Conservation (phyloP, 2,113 vertebrate species). For the Quiscalus mexicanus region DNA sequence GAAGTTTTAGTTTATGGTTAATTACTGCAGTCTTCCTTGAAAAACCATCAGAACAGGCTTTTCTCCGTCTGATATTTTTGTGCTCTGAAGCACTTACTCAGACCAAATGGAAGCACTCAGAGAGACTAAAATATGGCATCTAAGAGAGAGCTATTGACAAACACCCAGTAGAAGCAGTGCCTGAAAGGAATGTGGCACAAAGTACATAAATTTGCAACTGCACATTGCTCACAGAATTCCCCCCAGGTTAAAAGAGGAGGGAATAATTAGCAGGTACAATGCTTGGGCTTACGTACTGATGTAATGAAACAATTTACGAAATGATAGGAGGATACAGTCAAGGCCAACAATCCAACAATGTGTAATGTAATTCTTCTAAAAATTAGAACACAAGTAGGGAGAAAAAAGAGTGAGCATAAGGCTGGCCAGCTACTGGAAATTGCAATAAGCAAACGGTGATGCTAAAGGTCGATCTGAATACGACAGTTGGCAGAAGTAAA, state of each 20-base stretch:
- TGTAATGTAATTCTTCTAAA: background rate
- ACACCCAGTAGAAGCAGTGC: background rate
- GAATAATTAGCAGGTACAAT: background rate
- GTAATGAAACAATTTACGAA: background rate
- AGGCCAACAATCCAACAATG: background rate
- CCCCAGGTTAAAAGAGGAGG: background rate
- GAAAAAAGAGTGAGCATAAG: background rate
- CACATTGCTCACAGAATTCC: background rate
- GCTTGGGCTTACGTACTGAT: background rate
- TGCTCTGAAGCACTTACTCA: background rate
- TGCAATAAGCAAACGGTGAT: background rate
- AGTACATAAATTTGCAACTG: background rate
- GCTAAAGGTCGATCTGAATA: background rate
- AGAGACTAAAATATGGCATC: background rate
- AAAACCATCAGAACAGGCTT: background rate
- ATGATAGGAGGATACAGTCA: background rate
- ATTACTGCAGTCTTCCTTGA: background rate
- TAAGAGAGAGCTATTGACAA: background rate
- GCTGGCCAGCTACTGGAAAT: background rate
- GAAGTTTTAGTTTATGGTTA: background rate
- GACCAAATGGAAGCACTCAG: background rate
- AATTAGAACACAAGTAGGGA: background rate
- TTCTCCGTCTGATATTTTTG: background rate
- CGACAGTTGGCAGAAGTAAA: background rate
- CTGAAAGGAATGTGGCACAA: background rate